Base-by-base conservation (phyloP, 2,888 invertebrate genomes). In the Euplexia lucipara region DNA sequence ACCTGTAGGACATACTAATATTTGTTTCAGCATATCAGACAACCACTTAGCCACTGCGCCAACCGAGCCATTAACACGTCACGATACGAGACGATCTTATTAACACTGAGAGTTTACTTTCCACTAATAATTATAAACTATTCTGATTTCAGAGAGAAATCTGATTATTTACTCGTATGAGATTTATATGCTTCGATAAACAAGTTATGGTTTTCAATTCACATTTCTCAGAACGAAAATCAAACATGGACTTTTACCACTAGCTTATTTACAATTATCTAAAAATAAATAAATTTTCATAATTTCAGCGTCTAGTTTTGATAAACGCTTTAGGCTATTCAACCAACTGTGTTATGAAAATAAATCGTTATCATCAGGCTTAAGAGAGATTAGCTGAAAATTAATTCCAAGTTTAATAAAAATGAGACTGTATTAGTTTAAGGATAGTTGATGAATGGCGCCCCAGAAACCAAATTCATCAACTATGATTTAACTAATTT, bases 381-480 rank as follows among this genome's bases (percentile, higher is more conserved):
- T 37, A 1, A 72, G 12, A 42, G 48, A 34, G 10, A 53, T 32
- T 18, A 9, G 6, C 37, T n/a, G 16, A 10, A 34, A 34, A 37
- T 20, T 35, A 4, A 26, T 44, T 32, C 3, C 1, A 18, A 20
- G 0, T 54, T 45, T 42, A 54, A 56, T 42, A 14, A 54, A 45
- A 60, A 32, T 16, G 4, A 49, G 69, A 51, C 41, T 10, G 18
- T 12, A 26, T 26, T 26, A 26, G 26, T 26, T 26, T 3, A 26
- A 26, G 26, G 3, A 3, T 26, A 26, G 26, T 26, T 26, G 26
- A 26, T 26, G 37, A 41, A n/a, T 70, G 39, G 70, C 42, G 30
- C 8, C 39, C 12, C 32, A 32, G 12, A 22, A n/a, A n/a, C n/a
- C n/a, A n/a, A n/a, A 64, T 72, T 72, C 47, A 76, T 71, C 54